Conservation (phyloP, 1,140 invertebrate species). For the Watersipora subatra region DNA sequence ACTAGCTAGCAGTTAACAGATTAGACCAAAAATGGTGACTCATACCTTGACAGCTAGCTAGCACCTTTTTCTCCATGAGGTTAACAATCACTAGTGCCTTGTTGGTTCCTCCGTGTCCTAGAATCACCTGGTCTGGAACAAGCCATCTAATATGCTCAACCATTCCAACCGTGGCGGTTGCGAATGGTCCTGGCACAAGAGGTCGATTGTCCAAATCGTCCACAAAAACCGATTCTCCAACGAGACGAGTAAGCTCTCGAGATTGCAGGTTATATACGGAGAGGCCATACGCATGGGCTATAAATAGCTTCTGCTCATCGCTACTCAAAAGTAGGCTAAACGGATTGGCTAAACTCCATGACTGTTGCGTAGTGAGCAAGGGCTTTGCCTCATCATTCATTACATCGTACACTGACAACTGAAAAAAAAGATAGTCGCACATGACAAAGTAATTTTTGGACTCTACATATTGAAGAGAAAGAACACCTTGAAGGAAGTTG, state of each 20-base stretch:
- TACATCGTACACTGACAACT: neutral
- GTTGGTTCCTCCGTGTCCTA: too few relatives aligned
- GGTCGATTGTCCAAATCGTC: neutral
- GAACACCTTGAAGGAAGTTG: neutral
- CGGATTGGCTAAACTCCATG: neutral
- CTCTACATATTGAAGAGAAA: neutral
- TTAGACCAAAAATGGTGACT: too few relatives aligned
- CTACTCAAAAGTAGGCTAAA: neutral
- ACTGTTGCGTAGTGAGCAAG: neutral
- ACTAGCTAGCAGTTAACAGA: too few relatives aligned
- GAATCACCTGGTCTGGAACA: neutral
- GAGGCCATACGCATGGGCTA: neutral
- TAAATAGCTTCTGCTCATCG: neutral
- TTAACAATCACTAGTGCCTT: too few relatives aligned
- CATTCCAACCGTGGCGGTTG: neutral
- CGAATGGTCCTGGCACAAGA: neutral
- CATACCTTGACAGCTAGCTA: too few relatives aligned
- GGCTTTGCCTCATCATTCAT: neutral
- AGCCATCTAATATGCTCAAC: neutral
- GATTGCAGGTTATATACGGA: neutral
- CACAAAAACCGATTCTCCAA: neutral
- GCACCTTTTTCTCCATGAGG: too few relatives aligned
- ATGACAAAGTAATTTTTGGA: neutral
- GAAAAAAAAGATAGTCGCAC: neutral
- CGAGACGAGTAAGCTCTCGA: neutral